Evolutionary conservation across 2,888 invertebrate genomes (phyloP), one percentile per base, ranked within the genome.

Genomic region (Tiliacea aurago): DNA sequence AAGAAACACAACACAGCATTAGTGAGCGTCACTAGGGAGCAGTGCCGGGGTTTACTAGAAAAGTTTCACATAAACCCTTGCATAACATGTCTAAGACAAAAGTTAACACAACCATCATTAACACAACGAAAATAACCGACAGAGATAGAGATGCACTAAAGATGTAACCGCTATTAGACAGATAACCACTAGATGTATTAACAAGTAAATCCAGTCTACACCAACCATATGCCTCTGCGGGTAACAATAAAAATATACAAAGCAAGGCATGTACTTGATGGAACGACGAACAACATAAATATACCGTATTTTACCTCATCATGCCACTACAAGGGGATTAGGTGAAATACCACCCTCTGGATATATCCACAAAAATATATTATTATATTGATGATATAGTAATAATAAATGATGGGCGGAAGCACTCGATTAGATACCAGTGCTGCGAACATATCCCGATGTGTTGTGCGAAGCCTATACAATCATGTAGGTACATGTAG

Each of bases 341-440:
- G 89, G 90, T 89, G 95, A 95, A 95, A 95, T 94, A 95, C 95
- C 95, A 95, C 95, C 95, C 94, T 92, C 91, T 81, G 91, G 88
- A 91, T 90, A 87, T 86, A 78, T 80, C 76, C 72, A 76, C 59
- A 55, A 80, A 71, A 71, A 70, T 65, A 76, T 66, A 55, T 73
- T 66, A 55, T 73, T 66, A 73, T 62, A 53, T 72, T 72, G 41
- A 80, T 78, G 47, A 76, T 73, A 63, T 75, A 78, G 47, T 77
- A 64, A 63, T 75, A 72, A 64, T 70, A 76, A 69, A 76, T 72
- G 74, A 75, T 78, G 82, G 70, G 70, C 77, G 70, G 78, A 80
- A 77, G 78, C 78, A 74, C 81, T 81, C 72, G 71, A 74, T 80
- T 78, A 80, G 72, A 81, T 80, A 75, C 78, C 81, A 78, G 85